A percentile compares a stretch with the other conserved stretches of the same genome.
These are phyloP conservation scores for Tetheella fluctuosa DNA, from an alignment of 2,888 invertebrate species.

Conservation along the genomic window DNA sequence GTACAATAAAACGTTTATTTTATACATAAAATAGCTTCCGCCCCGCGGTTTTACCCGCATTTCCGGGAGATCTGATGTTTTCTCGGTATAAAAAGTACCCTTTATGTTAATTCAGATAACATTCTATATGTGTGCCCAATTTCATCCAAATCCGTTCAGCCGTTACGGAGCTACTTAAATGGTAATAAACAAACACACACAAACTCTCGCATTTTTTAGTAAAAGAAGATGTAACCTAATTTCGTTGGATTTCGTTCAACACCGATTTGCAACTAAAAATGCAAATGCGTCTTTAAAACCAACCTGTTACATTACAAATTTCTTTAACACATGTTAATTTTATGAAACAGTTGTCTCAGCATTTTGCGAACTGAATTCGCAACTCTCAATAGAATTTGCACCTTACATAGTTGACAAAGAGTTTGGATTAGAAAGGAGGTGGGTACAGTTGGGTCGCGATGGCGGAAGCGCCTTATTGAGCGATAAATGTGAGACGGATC, in stretches of 20 bases:
- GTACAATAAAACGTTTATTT: slow-evolving; percentile 26
- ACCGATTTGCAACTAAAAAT: slow-evolving; percentile 1
- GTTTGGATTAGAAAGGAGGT: slow-evolving; percentile 28
- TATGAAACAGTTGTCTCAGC: slow-evolving; percentile 35
- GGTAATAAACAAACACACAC: too few species aligned
- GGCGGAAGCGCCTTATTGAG: slow-evolving; percentile 69
- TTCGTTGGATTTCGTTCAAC: slow-evolving; percentile 33
- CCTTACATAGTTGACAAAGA: slow-evolving; percentile 14
- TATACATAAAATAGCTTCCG: too few species aligned
- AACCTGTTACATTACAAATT: slow-evolving; percentile 17
- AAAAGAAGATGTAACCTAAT: too few species aligned
- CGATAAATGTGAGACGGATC: slow-evolving; percentile 61
- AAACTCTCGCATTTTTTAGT: too few species aligned
- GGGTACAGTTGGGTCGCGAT: slow-evolving; percentile 24
- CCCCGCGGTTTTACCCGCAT: too few species aligned
- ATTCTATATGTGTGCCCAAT: too few species aligned
- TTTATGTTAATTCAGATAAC: too few species aligned
- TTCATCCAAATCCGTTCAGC: too few species aligned
- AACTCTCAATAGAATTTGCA: background rate
- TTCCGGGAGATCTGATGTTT: too few species aligned
- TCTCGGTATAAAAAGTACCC: too few species aligned
- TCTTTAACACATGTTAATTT: slow-evolving; percentile 7
- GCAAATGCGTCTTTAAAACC: slow-evolving; percentile 23
- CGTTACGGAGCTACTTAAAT: too few species aligned
- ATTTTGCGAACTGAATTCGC: slow-evolving; percentile 25